phyloP scores from a whole-genome alignment of 37 sponge, comb jelly and placozoan species.

The Petrosia ficiformis region DNA sequence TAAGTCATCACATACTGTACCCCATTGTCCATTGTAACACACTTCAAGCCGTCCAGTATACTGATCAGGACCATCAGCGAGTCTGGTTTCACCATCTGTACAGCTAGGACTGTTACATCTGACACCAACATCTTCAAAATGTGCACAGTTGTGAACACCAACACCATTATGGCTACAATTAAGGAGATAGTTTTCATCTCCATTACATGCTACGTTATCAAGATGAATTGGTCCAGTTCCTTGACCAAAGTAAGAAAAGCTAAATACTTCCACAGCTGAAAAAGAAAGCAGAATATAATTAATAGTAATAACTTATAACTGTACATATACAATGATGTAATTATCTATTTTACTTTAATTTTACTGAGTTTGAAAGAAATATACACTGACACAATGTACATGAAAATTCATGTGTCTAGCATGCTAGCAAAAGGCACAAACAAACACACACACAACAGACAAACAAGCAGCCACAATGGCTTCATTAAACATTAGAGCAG shows the following conservation, averaged over 20 bases:
- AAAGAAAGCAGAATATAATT: background rate
- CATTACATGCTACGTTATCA: constrained; percentile 6
- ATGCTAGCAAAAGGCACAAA: no score
- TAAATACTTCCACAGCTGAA: background rate
- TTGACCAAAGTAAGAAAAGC: background rate
- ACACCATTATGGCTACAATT: background rate
- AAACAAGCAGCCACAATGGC: no score
- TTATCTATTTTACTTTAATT: no score
- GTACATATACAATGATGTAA: no score
- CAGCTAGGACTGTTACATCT: background rate
- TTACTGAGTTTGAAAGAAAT: no score
- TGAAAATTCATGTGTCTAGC: no score
- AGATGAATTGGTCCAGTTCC: constrained; percentile 16
- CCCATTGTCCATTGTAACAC: constrained; percentile 11
- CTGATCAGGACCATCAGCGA: constrained; percentile 8
- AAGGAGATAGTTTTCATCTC: background rate
- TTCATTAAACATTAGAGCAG: no score
- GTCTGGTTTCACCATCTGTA: background rate
- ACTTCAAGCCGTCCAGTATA: constrained; percentile 21
- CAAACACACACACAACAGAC: no score
- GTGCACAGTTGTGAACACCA: constrained; percentile 19
- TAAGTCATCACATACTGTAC: constrained; percentile 34
- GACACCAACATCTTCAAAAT: constrained; percentile 38
- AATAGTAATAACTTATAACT: no score
- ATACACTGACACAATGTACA: no score